Conservation (phyloP, 37 sponge, comb jelly and placozoan genomes). For the Haliclona indistincta region DNA sequence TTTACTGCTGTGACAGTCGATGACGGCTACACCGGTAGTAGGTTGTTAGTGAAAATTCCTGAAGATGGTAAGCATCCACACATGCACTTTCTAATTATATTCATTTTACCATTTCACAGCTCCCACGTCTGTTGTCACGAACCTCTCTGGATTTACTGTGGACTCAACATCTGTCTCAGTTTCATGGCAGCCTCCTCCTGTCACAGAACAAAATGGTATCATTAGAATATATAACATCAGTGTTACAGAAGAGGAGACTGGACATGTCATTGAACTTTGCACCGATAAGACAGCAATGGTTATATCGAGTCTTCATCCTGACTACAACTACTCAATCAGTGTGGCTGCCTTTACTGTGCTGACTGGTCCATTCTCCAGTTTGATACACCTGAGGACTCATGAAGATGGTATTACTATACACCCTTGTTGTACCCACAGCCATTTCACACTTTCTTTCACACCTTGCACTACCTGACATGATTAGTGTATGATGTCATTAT, state of each 20-base stretch:
- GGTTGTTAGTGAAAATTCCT: neutral
- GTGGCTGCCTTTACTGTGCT: conserved; percentile 17
- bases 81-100: no score
- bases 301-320: neutral
- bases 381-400: neutral
- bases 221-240: conserved; percentile 6
- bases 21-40: neutral
- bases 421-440: no score
- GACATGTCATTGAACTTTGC: neutral
- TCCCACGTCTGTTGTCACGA: neutral
- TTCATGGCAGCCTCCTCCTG: conserved; percentile 13
- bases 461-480: no score
- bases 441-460: no score
- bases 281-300: neutral
- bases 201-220: conserved; percentile 17
- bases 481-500: no score
- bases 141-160: neutral
- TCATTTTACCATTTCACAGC: no score
- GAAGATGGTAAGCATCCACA: conserved; percentile 29
- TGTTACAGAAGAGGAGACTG: neutral
- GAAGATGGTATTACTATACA: conserved; percentile 44
- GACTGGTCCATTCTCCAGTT: conserved; percentile 30
- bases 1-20: conserved; percentile 25
- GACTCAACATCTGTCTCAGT: neutral
- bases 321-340: neutral